A percentile compares a stretch with the other conserved stretches of the same genome.
These are phyloP conservation scores for Fragum whitleyi DNA, from an alignment of 2,888 invertebrate species.

Conservation along the genomic window DNA sequence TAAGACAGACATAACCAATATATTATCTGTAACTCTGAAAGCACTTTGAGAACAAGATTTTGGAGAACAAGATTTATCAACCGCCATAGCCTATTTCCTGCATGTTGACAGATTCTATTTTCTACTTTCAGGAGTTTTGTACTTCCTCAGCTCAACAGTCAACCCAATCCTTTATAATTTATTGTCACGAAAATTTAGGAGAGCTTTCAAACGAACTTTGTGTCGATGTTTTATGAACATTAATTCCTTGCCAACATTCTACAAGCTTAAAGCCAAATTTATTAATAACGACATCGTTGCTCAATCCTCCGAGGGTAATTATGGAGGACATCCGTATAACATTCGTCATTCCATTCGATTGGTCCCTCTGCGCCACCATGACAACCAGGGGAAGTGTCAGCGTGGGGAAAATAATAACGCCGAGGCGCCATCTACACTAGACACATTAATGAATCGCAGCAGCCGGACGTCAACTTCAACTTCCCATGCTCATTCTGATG, in stretches of 20 bases:
- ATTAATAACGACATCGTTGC: slow-evolving; percentile 62
- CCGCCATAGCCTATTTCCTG: neutral
- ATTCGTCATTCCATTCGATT: slow-evolving; percentile 48
- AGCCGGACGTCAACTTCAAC: slow-evolving; percentile 60
- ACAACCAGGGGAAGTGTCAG: slow-evolving; percentile 33
- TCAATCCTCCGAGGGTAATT: slow-evolving; percentile 39
- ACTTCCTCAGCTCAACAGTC: slow-evolving; percentile 96
- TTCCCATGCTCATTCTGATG: slow-evolving; percentile 74
- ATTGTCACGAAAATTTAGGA: slow-evolving; percentile 96
- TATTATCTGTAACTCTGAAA: too few species aligned
- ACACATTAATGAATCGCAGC: slow-evolving; percentile 65
- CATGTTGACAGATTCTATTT: neutral
- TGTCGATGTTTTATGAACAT: slow-evolving; percentile 78
- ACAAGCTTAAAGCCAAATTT: slow-evolving; percentile 73
- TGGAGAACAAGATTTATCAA: neutral
- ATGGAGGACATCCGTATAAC: slow-evolving; percentile 58
- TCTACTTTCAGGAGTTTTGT: slow-evolving; percentile 90
- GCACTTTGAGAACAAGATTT: too few species aligned
- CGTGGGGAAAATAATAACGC: slow-evolving; percentile 25
- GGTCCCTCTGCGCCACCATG: slow-evolving; percentile 57
- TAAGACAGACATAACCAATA: too few species aligned
- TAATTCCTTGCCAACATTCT: slow-evolving; percentile 77
- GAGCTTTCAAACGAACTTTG: slow-evolving; percentile 92
- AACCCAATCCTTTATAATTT: slow-evolving; percentile 97
- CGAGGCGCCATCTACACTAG: slow-evolving; percentile 65